Conservation (phyloP, 2,888 invertebrate genomes). For the Drepanosiphum platanoidis region DNA sequence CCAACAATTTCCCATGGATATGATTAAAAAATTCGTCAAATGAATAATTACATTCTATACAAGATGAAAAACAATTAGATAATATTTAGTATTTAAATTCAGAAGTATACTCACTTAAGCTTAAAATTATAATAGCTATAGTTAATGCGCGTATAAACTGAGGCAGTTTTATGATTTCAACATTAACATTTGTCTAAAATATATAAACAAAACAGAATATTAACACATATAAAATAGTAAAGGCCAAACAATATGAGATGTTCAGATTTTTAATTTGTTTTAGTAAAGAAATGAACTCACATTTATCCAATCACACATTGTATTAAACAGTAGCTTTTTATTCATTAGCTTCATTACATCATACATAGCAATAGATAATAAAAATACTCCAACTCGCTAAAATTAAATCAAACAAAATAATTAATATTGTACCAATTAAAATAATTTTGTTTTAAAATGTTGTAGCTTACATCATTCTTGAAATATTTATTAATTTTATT, state of each 20-base stretch:
- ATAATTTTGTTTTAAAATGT: too few relatives aligned
- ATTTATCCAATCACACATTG: not conserved
- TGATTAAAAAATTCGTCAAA: not conserved
- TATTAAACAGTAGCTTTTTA: not conserved
- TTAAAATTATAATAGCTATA: not conserved
- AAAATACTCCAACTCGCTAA: not conserved
- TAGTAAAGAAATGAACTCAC: not conserved
- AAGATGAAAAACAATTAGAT: not conserved
- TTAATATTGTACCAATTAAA: too few relatives aligned
- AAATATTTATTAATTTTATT: too few relatives aligned
- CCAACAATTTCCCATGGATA: not conserved
- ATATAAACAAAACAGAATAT: not conserved
- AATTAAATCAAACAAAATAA: too few relatives aligned
- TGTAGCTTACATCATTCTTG: too few relatives aligned
- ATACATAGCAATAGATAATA: not conserved
- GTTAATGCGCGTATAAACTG: not conserved
- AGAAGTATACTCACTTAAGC: not conserved
- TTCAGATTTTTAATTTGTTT: not conserved
- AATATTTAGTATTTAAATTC: not conserved
- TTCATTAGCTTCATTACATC: not conserved
- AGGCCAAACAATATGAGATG: too few relatives aligned
- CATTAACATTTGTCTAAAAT: not conserved
- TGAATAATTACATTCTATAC: not conserved
- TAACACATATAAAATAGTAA: not conserved
- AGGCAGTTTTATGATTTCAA: not conserved